A percentile compares a stretch with the other conserved stretches of the same genome.
phyloP scores from a whole-genome alignment of 2,888 invertebrate species.

The Thereva unica region DNA sequence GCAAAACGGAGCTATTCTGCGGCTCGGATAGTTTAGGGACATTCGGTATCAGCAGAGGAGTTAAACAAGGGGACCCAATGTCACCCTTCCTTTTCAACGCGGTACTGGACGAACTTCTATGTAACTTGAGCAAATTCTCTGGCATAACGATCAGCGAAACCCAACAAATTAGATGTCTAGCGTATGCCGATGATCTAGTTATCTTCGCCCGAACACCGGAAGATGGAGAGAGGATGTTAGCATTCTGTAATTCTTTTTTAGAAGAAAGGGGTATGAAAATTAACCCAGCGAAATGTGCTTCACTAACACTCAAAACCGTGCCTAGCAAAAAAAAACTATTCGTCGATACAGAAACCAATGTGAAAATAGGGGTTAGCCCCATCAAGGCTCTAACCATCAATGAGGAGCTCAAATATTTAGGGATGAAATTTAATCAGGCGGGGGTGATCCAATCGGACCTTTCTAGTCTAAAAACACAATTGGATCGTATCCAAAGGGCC shows the following conservation, averaged over 20 bases:
- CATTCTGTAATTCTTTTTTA: neutral
- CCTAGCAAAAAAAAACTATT: constrained; percentile 3
- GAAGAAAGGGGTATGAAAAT: neutral
- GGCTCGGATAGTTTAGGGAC: neutral
- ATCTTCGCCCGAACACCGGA: neutral
- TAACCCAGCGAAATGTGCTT: neutral
- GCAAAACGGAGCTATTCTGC: neutral
- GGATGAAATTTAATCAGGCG: neutral
- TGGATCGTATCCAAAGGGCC: neutral
- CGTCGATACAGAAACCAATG: neutral
- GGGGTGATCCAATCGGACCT: neutral
- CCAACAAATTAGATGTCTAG: neutral
- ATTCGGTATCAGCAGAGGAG: constrained; percentile 5
- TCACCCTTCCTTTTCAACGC: constrained; percentile 12
- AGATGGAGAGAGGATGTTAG: neutral
- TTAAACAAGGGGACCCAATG: constrained; percentile 11
- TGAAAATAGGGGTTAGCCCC: neutral
- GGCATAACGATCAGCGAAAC: neutral
- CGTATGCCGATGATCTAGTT: constrained; percentile 9
- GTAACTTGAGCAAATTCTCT: neutral
- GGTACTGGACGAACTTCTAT: constrained; percentile 1
- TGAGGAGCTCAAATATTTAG: neutral
- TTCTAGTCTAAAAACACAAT: neutral
- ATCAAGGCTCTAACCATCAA: neutral
- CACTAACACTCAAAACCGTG: neutral